Evolutionary conservation across 2,113 vertebrate genomes (phyloP), one percentile per base, ranked within the genome.

Genomic region (Nerophis ophidion): DNA sequence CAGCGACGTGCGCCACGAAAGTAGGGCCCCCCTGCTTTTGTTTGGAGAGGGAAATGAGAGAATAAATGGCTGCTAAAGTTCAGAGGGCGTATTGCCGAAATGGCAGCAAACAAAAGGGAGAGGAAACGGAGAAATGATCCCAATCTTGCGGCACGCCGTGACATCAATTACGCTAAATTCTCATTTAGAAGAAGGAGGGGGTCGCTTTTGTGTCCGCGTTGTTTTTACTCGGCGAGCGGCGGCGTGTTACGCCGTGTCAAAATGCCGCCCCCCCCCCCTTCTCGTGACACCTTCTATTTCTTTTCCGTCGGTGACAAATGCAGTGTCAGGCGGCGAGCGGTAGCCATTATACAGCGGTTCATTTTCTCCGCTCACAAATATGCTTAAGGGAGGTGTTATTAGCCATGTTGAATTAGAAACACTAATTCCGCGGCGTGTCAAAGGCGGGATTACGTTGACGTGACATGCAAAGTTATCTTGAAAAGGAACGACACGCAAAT

Each of bases 21-120:
- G 36, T 17, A 71, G 61, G 75, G 77, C 82, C 38, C 66, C 19
- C 67, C 61, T 33, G 79, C 78, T 80, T 84, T 89, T 88, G 87
- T 89, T 89, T 90, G 81, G 83, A 81, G 76, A 84, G 51, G 81
- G 62, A 84, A 87, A 86, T 87, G 78, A 83, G 81, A 79, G 84
- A 80, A 84, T 86, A 83, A 88, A 81, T 86, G 82, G 85, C 82
- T 86, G 82, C 57, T 84, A 83, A 87, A 86, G 87, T 88, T 88
- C 85, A 85, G 80, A 88, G 82, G 82, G 82, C 80, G 85, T 76
- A 76, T 81, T 76, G 79, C 81, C 77, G 80, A 85, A 87, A 87
- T 85, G 85, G 84, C 87, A 83, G 72, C 84, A 81, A 82, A 86
- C 77, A 88, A 87, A 79, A 36, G 54, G n/a, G 77, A 72, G 74